Evolutionary conservation across 2,888 invertebrate species (phyloP).

Genomic region (Nemapogon koenigi): DNA sequence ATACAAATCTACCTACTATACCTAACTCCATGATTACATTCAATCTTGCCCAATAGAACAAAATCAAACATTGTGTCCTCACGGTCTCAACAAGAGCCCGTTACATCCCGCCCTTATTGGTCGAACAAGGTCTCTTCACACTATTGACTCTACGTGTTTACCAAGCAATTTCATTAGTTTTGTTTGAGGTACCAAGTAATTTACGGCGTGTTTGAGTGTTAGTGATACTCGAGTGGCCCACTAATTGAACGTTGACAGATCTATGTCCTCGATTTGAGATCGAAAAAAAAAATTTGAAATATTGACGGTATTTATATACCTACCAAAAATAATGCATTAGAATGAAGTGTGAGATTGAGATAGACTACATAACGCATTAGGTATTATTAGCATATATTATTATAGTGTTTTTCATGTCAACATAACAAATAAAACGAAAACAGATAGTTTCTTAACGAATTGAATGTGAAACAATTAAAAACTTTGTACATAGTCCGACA

Average conservation of each 20-base stretch:
- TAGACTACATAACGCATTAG: too few relatives aligned
- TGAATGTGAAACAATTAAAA: too few relatives aligned
- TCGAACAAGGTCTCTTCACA: slow-evolving; percentile 46
- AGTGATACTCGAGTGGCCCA: slow-evolving; percentile 24
- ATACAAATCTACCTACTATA: too few relatives aligned
- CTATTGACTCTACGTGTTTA: slow-evolving; percentile 28
- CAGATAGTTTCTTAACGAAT: too few relatives aligned
- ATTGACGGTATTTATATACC: too few relatives aligned
- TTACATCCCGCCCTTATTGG: slow-evolving; percentile 37
- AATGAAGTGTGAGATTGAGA: too few relatives aligned
- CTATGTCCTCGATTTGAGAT: slow-evolving; percentile 10
- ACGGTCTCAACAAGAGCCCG: not conserved
- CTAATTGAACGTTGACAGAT: slow-evolving; percentile 34
- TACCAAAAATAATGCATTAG: too few relatives aligned
- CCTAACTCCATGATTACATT: not conserved
- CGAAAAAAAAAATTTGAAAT: too few relatives aligned
- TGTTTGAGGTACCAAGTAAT: slow-evolving; percentile 52
- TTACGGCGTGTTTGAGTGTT: slow-evolving; percentile 51
- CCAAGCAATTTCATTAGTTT: slow-evolving; percentile 40
- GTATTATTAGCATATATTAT: too few relatives aligned
- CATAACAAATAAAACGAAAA: too few relatives aligned
- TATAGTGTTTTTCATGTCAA: too few relatives aligned
- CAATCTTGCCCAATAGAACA: not conserved
- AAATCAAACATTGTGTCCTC: slow-evolving; percentile 5
- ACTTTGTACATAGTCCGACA: too few relatives aligned